Evolutionary conservation across 30 jellyfish, hydroid and myxozoan species (phyloP), one percentile per base, ranked within the genome.

Genomic region (Hydractinia echinata): DNA sequence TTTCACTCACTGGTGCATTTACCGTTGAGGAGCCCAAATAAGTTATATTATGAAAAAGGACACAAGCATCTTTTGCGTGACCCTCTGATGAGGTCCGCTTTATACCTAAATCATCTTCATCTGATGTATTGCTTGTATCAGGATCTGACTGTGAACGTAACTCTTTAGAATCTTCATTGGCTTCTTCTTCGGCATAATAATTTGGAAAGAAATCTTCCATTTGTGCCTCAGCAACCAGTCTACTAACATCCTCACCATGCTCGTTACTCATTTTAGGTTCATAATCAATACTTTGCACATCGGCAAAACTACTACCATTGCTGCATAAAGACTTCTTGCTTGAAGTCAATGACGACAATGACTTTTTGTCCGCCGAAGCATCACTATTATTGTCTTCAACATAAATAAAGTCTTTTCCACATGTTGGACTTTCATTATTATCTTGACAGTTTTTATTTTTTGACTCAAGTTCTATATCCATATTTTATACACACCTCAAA

Each of bases 191-290:
- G 18, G 77, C 90, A 6, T 61, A 53, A 66, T 5, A 21, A 19
- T 54, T 21, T 20, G 76, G 80, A 4, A 54, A 77, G 20, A 79
- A 15, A 19, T 79, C 76, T 76, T 91, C 97, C 70, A 61, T 83
- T 79, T 92, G 98, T 4, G 98, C 98, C 48, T 92, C 96, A 9
- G 98, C 98, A 83, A 92, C 84, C 39, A 92, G 81, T 19, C 87
- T 71, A 48, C 96, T 55, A 55, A 92, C 95, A 73, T 87, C 96
- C 72, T 86, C 84, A 5, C 82, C 94, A 53, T 83, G 93, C 15
- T 92, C 98, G 19, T 16, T 54, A 30, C 88, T 68, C 18, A 92
- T 77, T 72, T 83, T 92, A 52, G 98, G 96, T 72, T 86, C 96
- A n/a, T 49, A 21, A 79, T 85, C 83, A 81, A 91, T 10, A 19